Conservation (phyloP, 2,113 vertebrate species). For the Xiphophorus maculatus region DNA sequence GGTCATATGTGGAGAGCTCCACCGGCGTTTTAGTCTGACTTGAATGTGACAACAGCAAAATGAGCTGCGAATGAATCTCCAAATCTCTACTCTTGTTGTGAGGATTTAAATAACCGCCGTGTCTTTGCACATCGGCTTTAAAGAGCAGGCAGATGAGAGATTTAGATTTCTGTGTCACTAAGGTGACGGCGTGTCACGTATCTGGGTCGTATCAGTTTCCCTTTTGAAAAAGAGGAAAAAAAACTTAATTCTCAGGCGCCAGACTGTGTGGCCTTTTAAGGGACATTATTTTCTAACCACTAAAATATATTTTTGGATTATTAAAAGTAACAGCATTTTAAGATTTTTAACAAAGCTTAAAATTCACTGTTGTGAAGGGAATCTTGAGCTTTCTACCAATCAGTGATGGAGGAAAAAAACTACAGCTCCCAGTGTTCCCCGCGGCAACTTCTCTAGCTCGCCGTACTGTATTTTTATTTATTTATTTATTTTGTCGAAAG, state of each 20-base stretch:
- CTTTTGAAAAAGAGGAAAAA: background rate
- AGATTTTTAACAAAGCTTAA: background rate
- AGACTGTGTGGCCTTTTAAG: background rate
- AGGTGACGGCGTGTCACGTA: background rate
- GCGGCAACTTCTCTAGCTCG: background rate
- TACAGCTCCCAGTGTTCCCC: slow-evolving; percentile 59
- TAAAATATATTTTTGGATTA: too few species aligned
- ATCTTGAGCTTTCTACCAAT: background rate
- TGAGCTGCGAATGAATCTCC: slow-evolving; percentile 21
- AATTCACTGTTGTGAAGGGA: background rate
- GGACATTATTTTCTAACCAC: too few species aligned
- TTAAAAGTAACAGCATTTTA: too few species aligned
- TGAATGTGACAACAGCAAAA: slow-evolving; percentile 33
- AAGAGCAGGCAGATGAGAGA: slow-evolving; percentile 10
- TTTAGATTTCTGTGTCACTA: background rate
- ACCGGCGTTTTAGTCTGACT: slow-evolving; percentile 5
- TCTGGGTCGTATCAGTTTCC: background rate
- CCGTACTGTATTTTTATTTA: background rate
- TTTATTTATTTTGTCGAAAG: background rate
- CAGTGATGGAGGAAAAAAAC: background rate
- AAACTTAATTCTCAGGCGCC: background rate
- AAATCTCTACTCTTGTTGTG: slow-evolving; percentile 10
- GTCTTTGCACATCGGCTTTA: slow-evolving; percentile 17
- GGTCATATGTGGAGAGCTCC: background rate
- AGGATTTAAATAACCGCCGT: slow-evolving; percentile 17